Evolutionary conservation across 2,797 vertebrate species (phyloP), one percentile per base, ranked within the genome.

Genomic region (Spondyliosoma cantharus): DNA sequence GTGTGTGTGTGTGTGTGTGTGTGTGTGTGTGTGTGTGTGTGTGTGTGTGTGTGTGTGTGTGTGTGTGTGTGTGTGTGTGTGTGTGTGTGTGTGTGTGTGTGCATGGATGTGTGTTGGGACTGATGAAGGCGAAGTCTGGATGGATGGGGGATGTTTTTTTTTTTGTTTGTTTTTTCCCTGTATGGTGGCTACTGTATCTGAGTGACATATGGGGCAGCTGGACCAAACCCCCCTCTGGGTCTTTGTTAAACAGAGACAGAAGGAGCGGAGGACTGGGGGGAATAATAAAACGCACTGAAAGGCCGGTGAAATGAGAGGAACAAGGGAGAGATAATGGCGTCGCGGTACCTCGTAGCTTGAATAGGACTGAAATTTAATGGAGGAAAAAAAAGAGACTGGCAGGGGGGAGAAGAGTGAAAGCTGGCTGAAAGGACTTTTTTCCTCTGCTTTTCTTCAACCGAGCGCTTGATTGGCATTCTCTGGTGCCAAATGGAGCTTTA

Each of bases 281-380:
- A 37, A 71, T 84, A 78, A 82, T 74, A 85, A 90, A 88, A 83
- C 12, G 57, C 86, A 82, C 87, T 86, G 80, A 91, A 83, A 86
- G 77, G 69, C 72, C 52, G 64, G 52, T 15, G 3, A 78, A 80
- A 78, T 42, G 22, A 25, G 15, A 82, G 54, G 59, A 78, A 72
- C 61, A 61, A 74, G 68, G 37, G 59, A 73, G 67, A 65, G 61
- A 83, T 81, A 87, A 86, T 83, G 67, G 72, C 42, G 53, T 76
- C 73, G 65, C 72, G 70, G 71, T 87, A 74, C 42, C 66, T 85
- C 19, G 63, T 62, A 13, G 65, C 80, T 70, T 88, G 76, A 90
- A 88, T 67, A 42, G 71, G 57, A 65, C 37, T 49, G 75, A 75
- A 81, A 77, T 79, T 74, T 72, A 81, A 82, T 73, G 54, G 61